These are phyloP conservation scores for Cyrtorhinus lividipennis DNA, from an alignment of 1,140 invertebrate species.

Conservation along the genomic window DNA sequence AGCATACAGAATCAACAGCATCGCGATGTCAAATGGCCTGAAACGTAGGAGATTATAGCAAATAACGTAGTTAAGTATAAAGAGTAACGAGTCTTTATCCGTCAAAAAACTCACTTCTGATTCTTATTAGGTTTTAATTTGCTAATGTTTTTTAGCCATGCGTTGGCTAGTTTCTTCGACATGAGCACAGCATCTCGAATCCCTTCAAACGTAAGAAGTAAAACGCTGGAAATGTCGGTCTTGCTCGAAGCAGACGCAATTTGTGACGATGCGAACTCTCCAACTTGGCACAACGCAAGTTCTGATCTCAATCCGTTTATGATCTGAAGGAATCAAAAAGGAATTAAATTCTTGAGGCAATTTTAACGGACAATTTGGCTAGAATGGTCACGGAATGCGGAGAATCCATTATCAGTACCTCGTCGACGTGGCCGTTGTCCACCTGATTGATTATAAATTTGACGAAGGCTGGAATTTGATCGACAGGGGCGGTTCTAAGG, in stretches of 20 bases:
- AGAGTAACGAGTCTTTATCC: too few species aligned
- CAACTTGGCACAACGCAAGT: neutral
- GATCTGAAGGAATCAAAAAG: conserved; percentile 18
- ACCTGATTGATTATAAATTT: conserved; percentile 6
- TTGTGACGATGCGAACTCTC: neutral
- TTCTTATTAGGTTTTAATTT: conserved; percentile 17
- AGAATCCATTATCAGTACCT: conserved; percentile 13
- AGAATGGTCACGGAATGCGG: too few species aligned
- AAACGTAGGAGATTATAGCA: conserved; percentile 12
- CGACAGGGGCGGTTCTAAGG: conserved; percentile 8
- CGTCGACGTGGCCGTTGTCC: conserved; percentile 2
- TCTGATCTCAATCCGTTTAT: conserved; percentile 18
- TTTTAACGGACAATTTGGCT: neutral
- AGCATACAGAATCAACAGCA: conserved; percentile 24
- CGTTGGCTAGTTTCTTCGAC: conserved; percentile 21
- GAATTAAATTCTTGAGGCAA: conserved; percentile 3
- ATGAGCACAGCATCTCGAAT: conserved; percentile 22
- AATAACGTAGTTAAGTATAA: neutral
- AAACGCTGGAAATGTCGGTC: conserved; percentile 3
- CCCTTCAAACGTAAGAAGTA: conserved; percentile 16
- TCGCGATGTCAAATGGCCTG: conserved; percentile 25
- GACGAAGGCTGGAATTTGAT: conserved; percentile 15
- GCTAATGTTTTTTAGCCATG: conserved; percentile 26
- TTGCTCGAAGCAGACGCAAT: neutral
- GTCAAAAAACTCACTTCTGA: conserved; percentile 26